Percentiles rank a stretch among this genome's conserved stretches.
These are phyloP conservation scores for Thalassophryne amazonica DNA, from an alignment of 2,797 vertebrate species.

Conservation along the genomic window DNA sequence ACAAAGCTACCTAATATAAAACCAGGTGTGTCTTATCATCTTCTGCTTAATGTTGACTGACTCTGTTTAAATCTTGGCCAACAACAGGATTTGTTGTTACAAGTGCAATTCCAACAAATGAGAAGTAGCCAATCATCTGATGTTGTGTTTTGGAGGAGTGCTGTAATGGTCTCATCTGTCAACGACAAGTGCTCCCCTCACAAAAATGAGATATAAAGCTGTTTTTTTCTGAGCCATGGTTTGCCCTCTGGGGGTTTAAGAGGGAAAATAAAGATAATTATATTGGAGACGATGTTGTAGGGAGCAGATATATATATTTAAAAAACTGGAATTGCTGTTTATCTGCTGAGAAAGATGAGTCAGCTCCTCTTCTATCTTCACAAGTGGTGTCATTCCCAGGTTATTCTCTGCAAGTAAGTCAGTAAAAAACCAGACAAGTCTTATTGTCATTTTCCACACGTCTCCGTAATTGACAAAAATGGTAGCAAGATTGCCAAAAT, in stretches of 20 bases:
- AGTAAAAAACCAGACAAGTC: constrained; percentile 31
- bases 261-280: constrained; percentile 7
- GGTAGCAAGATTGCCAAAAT: neutral
- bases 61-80: too few species aligned
- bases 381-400: constrained; percentile 27
- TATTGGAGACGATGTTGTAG: constrained; percentile 1
- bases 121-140: too few species aligned
- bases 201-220: constrained; percentile 26
- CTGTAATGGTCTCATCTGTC: constrained; percentile 19
- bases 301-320: too few species aligned
- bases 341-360: constrained; percentile 11
- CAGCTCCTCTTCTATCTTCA: constrained; percentile 7
- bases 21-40: too few species aligned
- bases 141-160: too few species aligned
- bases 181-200: neutral
- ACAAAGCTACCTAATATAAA: too few species aligned
- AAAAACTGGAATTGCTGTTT: too few species aligned
- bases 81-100: too few species aligned
- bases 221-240: constrained; percentile 13
- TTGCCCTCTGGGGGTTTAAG: neutral
- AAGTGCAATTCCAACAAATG: too few species aligned
- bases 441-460: constrained; percentile 7
- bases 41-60: too few species aligned
- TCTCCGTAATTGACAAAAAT: constrained; percentile 22
- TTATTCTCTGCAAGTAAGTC: constrained; percentile 49